A percentile compares a stretch with the other conserved stretches of the same genome.
Evolutionary conservation across 1,140 invertebrate species (phyloP).

Genomic region (Oscheius sp.): DNA sequence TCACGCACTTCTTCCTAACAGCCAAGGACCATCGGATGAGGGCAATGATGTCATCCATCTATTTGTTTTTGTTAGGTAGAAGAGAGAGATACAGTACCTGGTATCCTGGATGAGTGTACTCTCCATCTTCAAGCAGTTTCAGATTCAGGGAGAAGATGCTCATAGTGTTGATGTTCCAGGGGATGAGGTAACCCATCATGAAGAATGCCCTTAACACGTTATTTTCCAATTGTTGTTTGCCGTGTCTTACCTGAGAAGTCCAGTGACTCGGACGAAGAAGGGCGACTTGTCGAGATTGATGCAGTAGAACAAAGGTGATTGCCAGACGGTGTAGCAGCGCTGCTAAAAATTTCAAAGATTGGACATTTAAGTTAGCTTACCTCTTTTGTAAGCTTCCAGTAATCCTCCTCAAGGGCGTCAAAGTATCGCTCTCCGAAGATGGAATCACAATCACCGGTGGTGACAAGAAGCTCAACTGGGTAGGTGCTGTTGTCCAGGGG

Average conservation of each 20-base stretch:
- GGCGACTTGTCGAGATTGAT: constrained; percentile 49
- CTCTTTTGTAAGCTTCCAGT: constrained; percentile 37
- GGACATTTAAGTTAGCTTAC: constrained; percentile 16
- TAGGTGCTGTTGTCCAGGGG: constrained; percentile 24
- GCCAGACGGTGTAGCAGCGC: constrained; percentile 46
- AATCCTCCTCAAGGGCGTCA: constrained; percentile 47
- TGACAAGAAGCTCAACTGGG: constrained; percentile 41
- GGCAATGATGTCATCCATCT: constrained; percentile 53
- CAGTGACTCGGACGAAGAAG: constrained; percentile 50
- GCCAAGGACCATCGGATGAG: constrained; percentile 50
- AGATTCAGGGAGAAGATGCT: constrained; percentile 46
- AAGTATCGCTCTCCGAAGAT: constrained; percentile 45
- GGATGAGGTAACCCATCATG: constrained; percentile 52
- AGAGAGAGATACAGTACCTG: constrained; percentile 23
- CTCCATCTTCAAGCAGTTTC: constrained; percentile 45
- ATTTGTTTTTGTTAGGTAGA: background rate
- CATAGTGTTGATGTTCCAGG: constrained; percentile 54
- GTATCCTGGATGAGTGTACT: constrained; percentile 50
- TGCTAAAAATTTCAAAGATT: constrained; percentile 27
- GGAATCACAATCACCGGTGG: constrained; percentile 48
- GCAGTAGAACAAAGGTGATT: constrained; percentile 49
- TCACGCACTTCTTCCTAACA: constrained; percentile 37
- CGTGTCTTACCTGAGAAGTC: constrained; percentile 10
- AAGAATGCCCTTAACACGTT: constrained; percentile 41
- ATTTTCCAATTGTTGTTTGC: background rate